Conservation (phyloP, 2,113 vertebrate species). For the Vulpes vulpes region DNA sequence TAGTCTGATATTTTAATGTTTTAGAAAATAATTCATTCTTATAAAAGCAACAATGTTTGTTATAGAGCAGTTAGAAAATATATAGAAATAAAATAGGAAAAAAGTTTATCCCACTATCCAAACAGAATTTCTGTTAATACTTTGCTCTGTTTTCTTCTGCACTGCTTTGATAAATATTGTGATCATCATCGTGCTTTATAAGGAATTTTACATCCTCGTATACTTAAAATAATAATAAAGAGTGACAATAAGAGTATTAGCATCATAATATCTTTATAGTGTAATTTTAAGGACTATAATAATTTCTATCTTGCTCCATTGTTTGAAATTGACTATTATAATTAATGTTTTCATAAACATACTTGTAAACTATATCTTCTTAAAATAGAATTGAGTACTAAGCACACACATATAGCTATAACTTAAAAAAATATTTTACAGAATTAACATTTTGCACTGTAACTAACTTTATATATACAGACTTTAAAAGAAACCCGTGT, state of each 20-base stretch:
- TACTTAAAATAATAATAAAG: neutral
- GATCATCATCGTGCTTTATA: neutral
- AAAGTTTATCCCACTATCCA: neutral
- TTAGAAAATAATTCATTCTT: conserved; percentile 31
- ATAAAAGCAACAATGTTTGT: neutral
- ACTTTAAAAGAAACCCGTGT: neutral
- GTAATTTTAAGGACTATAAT: neutral
- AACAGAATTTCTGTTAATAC: neutral
- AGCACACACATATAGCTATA: neutral
- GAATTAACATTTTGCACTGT: neutral
- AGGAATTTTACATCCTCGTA: neutral
- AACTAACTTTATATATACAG: neutral
- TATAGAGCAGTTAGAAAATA: neutral
- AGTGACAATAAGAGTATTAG: neutral
- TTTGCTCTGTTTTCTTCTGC: neutral
- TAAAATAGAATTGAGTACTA: conserved; percentile 34
- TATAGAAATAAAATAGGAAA: neutral
- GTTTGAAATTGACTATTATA: conserved; percentile 19
- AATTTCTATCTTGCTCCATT: conserved; percentile 1
- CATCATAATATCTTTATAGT: neutral
- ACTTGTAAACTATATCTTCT: conserved; percentile 65
- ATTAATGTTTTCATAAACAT: conserved; percentile 39
- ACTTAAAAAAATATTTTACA: conserved; percentile 51
- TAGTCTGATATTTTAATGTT: conserved; percentile 1
- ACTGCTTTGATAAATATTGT: neutral